Percentiles rank a stretch among this genome's conserved stretches.
Evolutionary conservation across 2,888 invertebrate species (phyloP).

Genomic region (Periphyllus acericola): DNA sequence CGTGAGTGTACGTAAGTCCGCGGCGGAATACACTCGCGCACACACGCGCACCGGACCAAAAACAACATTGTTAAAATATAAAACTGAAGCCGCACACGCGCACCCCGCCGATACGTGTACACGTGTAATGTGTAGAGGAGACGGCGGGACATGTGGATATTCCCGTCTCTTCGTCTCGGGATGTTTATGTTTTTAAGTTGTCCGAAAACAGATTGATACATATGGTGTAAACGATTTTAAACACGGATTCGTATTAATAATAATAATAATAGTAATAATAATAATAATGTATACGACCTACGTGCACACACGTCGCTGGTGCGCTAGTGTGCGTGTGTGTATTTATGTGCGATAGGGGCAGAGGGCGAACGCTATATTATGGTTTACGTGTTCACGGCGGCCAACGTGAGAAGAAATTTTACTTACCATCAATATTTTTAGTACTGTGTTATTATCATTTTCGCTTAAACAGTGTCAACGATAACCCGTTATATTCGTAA

Average conservation of each 20-base stretch:
- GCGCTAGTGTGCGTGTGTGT: not conserved
- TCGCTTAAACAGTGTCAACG: slow-evolving; percentile 7
- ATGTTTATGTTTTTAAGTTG: slow-evolving; percentile 50
- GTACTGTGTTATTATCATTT: not conserved
- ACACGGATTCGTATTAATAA: slow-evolving; percentile 33
- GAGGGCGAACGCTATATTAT: not conserved
- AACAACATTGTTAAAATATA: slow-evolving; percentile 59
- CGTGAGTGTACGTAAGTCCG: not conserved
- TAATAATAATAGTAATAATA: not conserved
- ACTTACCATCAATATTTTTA: not conserved
- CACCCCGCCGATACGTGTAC: not conserved
- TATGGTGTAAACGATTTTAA: slow-evolving; percentile 57
- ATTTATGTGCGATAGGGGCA: not conserved
- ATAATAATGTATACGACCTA: not conserved
- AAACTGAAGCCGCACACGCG: slow-evolving; percentile 21
- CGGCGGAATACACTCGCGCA: not conserved
- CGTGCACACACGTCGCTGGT: not conserved
- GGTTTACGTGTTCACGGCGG: slow-evolving; percentile 28
- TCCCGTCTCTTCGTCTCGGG: slow-evolving; percentile 34
- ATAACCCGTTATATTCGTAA: slow-evolving; percentile 25
- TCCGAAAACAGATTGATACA: slow-evolving; percentile 57
- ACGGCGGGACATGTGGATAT: slow-evolving; percentile 18
- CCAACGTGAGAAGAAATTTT: slow-evolving; percentile 7
- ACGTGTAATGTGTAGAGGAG: not conserved
- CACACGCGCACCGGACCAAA: slow-evolving; percentile 19